Evolutionary conservation across 1,140 invertebrate species (phyloP).

Genomic region (Sinonovacula constricta): DNA sequence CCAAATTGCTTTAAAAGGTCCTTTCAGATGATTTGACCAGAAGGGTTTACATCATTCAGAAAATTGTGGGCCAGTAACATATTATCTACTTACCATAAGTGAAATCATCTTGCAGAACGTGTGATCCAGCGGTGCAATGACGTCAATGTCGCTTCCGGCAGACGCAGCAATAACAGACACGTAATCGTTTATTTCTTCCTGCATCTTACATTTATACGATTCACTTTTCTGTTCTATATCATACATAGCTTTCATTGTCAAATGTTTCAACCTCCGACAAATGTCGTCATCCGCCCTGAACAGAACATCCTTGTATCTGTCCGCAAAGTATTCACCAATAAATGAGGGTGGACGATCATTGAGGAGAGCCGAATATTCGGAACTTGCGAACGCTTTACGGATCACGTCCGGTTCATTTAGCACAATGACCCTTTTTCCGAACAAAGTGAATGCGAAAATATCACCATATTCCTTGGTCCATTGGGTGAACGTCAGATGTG

Average conservation of each 20-base stretch:
- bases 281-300: conserved; percentile 43
- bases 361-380: not conserved
- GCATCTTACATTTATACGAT: not conserved
- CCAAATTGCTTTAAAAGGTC: too few species aligned
- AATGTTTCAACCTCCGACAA: conserved; percentile 27
- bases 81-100: conserved; percentile 18
- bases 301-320: conserved; percentile 42
- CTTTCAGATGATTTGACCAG: too few species aligned
- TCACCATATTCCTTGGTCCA: conserved; percentile 40
- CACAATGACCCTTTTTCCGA: conserved; percentile 18
- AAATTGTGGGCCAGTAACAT: too few species aligned
- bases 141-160: conserved; percentile 10
- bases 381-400: conserved; percentile 16
- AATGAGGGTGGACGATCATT: conserved; percentile 48
- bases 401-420: conserved; percentile 23
- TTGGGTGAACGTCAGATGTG: conserved; percentile 33
- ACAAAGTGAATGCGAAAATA: conserved; percentile 33
- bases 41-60: too few species aligned
- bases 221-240: conserved; percentile 5
- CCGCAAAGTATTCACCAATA: conserved; percentile 40
- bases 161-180: conserved; percentile 2
- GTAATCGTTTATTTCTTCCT: conserved; percentile 32
- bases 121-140: conserved; percentile 14
- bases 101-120: conserved; percentile 33
- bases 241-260: conserved; percentile 37